Base-by-base conservation (phyloP, 2,888 invertebrate genomes). In the Pyrgus malvae region DNA sequence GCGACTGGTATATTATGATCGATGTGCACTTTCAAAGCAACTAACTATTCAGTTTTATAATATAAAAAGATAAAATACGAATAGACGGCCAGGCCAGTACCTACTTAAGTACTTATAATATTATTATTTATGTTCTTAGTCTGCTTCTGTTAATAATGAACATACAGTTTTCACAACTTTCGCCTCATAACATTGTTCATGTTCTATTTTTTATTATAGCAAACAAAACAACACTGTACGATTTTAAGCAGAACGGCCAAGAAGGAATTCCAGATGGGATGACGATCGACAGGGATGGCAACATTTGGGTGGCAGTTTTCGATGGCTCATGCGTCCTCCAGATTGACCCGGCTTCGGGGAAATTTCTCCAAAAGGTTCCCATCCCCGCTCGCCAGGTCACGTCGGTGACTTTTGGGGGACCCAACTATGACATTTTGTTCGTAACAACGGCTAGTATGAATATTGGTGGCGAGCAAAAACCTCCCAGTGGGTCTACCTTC, bases 261-360 rank as follows among this genome's bases (percentile, higher is more conserved):
- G 74, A 69, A 0, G 88, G 85, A 0, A 66, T 91, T 29, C 93
- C 94, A 0, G 95, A 95, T 72, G 95, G 95, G 3, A 93, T 94
- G 92, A 94, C 95, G 33, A 94, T 95, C 44, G 96, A 96, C 75
- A 88, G 91, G 0, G 93, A 94, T 56, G 95, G 94, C 1, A 94
- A 94, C 69, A 80, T 96, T 1, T 96, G 95, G 94, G 91, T 96
- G 2, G 95, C 95, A 1, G 92, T 93, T 33, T 96, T 93, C 73
- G 85, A 90, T 48, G 94, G 92, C 1, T 90, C 92, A 5, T 91
- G 92, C 69, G 87, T 91, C 14, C 59, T 91, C 35, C 80, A 92
- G 64, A 72, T 93, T 17, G 85, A 93, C 69, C 92, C 93, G 0
- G 76, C 69, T 8, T 82, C 78, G 6, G 91, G 93, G 2, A 85